Evolutionary conservation across 2,113 vertebrate species (phyloP), one percentile per base, ranked within the genome.

Genomic region (Siphamia tubifer): DNA sequence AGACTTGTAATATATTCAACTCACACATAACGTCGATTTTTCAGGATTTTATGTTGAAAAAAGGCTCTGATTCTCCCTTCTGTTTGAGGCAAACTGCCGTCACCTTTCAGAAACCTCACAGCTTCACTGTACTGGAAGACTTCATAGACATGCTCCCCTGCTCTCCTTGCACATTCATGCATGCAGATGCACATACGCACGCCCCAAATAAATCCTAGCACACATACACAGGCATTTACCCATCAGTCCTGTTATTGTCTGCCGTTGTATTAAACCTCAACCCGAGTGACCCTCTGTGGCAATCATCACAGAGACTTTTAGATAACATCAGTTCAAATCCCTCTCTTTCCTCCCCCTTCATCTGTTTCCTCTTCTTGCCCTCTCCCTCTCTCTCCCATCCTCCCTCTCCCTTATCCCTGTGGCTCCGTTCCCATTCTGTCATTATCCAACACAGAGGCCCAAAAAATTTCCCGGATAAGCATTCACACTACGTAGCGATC

Each of bases 361-460:
- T 77, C 27, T 42, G 44, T 61, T 77, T 82, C 54, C 68, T 53
- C 52, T 65, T 42, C 48, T 73, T 49, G 25, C 51, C 52, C 25
- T 48, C 42, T 31, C 58, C 47, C 25, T 12, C 24, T 60, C 54
- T 11, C 58, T 72, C 44, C n/a, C 45, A 56, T 23, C 30, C 61
- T 79, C 72, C 39, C 68, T 57, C 48, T 47, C 51, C 17, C 56
- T 79, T 76, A 83, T 85, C 81, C 82, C 71, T 27, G 47, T 87
- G 86, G 87, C 83, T 80, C 40, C 52, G 78, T 83, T 87, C 87
- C 86, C 80, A 83, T 86, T 86, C 84, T 88, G 83, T 84, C 88
- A 89, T 85, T 83, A 84, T 74, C 76, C 81, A 75, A 74, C 83
- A 78, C 69, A 69, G 57, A 79, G 72, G 58, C 73, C 66, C 68